Evolutionary conservation across 1,140 invertebrate genomes (phyloP), one percentile per base, ranked within the genome.

Genomic region (Aphidius gifuensis): DNA sequence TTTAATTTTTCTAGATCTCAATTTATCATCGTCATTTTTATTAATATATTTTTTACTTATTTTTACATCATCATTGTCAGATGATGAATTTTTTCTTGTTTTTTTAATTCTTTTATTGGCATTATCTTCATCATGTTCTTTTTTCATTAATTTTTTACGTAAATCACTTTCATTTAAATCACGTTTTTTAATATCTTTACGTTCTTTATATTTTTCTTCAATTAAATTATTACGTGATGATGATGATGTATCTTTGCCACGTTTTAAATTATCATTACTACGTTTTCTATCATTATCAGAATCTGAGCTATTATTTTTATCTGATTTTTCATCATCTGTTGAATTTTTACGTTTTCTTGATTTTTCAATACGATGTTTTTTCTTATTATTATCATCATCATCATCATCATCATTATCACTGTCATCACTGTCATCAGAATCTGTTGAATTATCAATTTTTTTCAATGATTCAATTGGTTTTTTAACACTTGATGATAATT

Each of bases 61-160:
- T 71, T 85, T 86, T 38, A 81, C 80, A 48, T 85, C 85, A 50
- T 86, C 87, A 47, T 88, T 86, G 3, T 84, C 85, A 0, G 87
- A 87, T 6, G 86, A 86, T 4, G 86, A 86, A 51, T 86, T 85
- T 71, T 84, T 85, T 50, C 80, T 77, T 49, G 79, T 74, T 69
- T 82, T 81, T 67, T 81, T 83, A 23, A 69, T 74, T 68, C 82
- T 85, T 65, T 80, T 85, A 75, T 74, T 66, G 2, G 1, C 4
- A 32, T 32, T 32, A 32, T 83, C 81, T 45, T 75, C 74, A 44
- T 83, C 74, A 11, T 75, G 69, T 11, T 83, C 83, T 44, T 75
- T 80, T 65, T 68, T 80, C 4, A 32, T 4, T 55, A 68, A 72
- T 68, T 70, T 78, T 61, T 83, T 84, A 5, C 77, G 74, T 5